Base-by-base conservation (phyloP, 2,888 invertebrate species). In the Clistopyga incitator region DNA sequence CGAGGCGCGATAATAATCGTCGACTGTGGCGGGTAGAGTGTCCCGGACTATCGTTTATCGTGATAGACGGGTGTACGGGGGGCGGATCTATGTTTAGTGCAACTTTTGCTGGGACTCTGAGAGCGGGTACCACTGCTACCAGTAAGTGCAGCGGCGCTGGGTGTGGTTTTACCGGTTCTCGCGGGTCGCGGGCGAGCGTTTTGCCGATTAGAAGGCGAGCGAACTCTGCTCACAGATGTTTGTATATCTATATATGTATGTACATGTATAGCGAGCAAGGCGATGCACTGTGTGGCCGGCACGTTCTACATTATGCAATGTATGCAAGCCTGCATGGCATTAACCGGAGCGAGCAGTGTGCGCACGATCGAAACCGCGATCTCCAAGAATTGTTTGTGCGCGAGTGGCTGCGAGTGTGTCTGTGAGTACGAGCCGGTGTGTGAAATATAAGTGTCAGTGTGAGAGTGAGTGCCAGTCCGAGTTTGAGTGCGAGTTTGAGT, bases 91-190 rank as follows among this genome's bases (percentile, higher is more conserved):
- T 71, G 72, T 72, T 47, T 67, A 79, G 72, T 67, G 56, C 67
- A 47, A 78, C 79, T 68, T 64, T 64, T 59, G 56, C 47, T 18
- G 34, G 18, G 23, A 50, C 65, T 68, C 29, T 23, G 25, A 59
- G 47, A 47, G 25, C 47, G 77, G 25, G 56, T n/a, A n/a, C n/a
- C n/a, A 80, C 68, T 65, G 71, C 68, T 38, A 34, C 18, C 47
- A 61, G 45, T 11, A 42, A 75, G 45, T 42, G 38, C 59, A 42
- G 38, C 74, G 59, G 86, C 87, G 77, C 82, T 90, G 91, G 92
- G 92, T 90, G 92, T 90, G 92, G 92, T 91, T 90, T 89, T 91
- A 91, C 92, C 90, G 90, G 92, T 92, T 91, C 87, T 78, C 67
- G 87, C 75, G 65, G 81, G 85, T 88, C 88, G 83, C 86, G 85